A percentile compares a stretch with the other conserved stretches of the same genome.
Conservation (phyloP, 1,140 invertebrate species). For the Sitobion miscanthi region DNA sequence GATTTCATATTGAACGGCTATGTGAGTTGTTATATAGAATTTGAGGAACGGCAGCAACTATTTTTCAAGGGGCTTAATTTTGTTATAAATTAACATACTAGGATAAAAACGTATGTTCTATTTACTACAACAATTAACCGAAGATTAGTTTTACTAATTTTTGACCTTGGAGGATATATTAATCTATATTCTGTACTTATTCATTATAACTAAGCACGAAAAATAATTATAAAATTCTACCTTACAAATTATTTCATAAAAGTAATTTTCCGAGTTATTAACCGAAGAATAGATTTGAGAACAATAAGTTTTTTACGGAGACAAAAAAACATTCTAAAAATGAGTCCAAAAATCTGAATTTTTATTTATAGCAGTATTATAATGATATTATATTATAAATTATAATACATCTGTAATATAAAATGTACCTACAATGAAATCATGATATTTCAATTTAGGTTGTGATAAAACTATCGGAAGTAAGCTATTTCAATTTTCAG, state of each 20-base stretch:
- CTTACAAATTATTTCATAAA: background rate
- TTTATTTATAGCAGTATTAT: background rate
- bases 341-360: background rate
- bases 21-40: background rate
- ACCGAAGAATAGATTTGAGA: background rate
- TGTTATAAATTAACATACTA: background rate
- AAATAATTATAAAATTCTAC: constrained; percentile 7
- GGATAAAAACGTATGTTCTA: background rate
- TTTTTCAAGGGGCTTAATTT: background rate
- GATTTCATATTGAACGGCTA: background rate
- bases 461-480: no score
- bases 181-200: background rate
- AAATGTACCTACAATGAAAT: background rate
- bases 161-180: background rate
- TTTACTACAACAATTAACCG: background rate
- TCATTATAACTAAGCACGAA: background rate
- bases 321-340: background rate
- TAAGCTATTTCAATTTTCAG: no score
- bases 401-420: background rate
- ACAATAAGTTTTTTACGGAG: background rate
- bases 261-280: constrained; percentile 17
- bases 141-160: background rate
- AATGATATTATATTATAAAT: no score
- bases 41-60: background rate
- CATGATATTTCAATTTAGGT: background rate